phyloP scores from a whole-genome alignment of 1,140 invertebrate species.

The Aphis craccivora region DNA sequence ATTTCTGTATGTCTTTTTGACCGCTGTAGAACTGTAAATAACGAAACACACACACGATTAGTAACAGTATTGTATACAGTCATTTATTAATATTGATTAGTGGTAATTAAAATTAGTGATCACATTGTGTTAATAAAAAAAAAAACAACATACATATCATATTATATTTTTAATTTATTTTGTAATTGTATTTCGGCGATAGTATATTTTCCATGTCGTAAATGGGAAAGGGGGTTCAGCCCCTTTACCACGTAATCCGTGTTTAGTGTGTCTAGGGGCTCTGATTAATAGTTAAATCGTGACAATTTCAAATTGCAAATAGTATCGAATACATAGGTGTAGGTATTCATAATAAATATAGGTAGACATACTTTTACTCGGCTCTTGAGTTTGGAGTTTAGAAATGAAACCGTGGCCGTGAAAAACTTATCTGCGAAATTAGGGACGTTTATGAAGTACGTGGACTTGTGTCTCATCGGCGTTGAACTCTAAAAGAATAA shows the following conservation, averaged over 20 bases:
- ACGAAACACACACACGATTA: neutral
- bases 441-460: conserved; percentile 85
- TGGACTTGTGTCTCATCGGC: conserved; percentile 86
- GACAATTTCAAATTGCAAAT: neutral
- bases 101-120: neutral
- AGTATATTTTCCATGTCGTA: neutral
- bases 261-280: neutral
- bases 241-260: too few relatives aligned
- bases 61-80: neutral
- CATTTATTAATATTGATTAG: too few relatives aligned
- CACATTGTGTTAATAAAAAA: neutral
- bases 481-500: conserved; percentile 74
- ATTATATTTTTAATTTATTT: too few relatives aligned
- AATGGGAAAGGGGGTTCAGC: neutral
- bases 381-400: conserved; percentile 82
- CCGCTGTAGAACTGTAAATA: conserved; percentile 73
- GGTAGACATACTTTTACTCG: conserved; percentile 71
- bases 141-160: too few relatives aligned
- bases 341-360: neutral
- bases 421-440: conserved; percentile 78
- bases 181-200: neutral
- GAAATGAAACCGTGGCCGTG: conserved; percentile 77
- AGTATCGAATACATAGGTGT: neutral
- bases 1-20: conserved; percentile 73
- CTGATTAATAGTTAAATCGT: neutral